These are phyloP conservation scores for Hydrolagus colliei DNA, from an alignment of 2,797 vertebrate genomes.

Conservation along the genomic window DNA sequence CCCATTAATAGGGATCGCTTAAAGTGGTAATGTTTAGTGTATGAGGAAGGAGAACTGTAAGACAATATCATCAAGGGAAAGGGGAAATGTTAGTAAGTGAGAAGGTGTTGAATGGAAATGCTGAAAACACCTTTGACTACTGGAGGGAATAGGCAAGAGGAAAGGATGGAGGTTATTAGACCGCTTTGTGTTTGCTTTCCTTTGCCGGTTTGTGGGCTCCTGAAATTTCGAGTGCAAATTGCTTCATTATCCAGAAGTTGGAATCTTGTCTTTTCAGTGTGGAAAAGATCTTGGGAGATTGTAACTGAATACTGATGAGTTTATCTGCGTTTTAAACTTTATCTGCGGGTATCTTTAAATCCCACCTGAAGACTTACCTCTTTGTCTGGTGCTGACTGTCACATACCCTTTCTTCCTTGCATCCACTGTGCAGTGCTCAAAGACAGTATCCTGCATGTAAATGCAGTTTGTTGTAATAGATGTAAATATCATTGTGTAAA, in stretches of 20 bases:
- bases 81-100: not conserved
- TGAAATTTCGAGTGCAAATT: conserved; percentile 26
- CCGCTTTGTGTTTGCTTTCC: conserved; percentile 2
- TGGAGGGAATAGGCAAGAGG: not conserved
- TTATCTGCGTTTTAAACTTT: too few species aligned
- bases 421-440: too few species aligned
- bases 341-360: too few species aligned
- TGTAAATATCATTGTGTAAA: not conserved
- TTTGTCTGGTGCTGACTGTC: too few species aligned
- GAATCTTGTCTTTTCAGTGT: not conserved
- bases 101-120: not conserved
- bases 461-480: not conserved
- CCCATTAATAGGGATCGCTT: not conserved
- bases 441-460: too few species aligned
- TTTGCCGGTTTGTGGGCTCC: conserved; percentile 16
- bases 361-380: too few species aligned
- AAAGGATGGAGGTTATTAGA: not conserved
- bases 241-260: conserved; percentile 11
- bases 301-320: conserved; percentile 9
- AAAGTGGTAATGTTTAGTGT: not conserved
- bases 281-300: not conserved
- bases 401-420: too few species aligned
- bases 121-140: not conserved
- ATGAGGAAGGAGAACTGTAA: not conserved
- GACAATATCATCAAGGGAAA: too few species aligned